Percentiles rank a stretch among this genome's conserved stretches.
These are phyloP conservation scores for Plagodis dolabraria DNA, from an alignment of 2,888 invertebrate genomes.

Conservation along the genomic window DNA sequence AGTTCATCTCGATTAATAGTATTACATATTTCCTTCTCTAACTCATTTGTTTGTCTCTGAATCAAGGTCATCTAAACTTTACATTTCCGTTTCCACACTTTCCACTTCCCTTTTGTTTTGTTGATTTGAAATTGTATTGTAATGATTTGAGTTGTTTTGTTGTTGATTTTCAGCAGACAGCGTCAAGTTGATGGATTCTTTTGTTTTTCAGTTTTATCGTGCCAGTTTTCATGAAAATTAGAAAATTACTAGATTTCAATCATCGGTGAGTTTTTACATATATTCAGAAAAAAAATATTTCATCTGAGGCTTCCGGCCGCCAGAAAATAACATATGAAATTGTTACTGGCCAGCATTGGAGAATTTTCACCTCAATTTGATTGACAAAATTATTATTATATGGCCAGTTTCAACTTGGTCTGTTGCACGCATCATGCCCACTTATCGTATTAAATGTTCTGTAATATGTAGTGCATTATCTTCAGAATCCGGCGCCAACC, in stretches of 20 bases:
- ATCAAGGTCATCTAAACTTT: neutral
- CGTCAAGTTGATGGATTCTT: slow-evolving; percentile 54
- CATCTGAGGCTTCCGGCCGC: slow-evolving; percentile 7
- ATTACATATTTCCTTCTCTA: too few relatives aligned
- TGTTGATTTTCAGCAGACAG: slow-evolving; percentile 55
- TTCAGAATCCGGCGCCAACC: too few relatives aligned
- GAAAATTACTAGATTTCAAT: slow-evolving; percentile 40
- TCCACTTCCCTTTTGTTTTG: slow-evolving; percentile 20
- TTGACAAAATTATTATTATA: neutral
- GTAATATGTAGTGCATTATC: too few relatives aligned
- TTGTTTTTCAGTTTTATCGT: slow-evolving; percentile 68
- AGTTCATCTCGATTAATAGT: too few relatives aligned
- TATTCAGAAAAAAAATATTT: slow-evolving; percentile 31
- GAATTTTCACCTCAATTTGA: slow-evolving; percentile 47
- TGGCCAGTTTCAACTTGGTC: neutral
- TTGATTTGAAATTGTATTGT: slow-evolving; percentile 22
- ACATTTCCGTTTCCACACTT: slow-evolving; percentile 13
- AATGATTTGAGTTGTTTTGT: slow-evolving; percentile 48
- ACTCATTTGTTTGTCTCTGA: too few relatives aligned
- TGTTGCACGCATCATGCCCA: too few relatives aligned
- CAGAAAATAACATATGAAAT: slow-evolving; percentile 13
- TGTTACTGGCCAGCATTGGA: slow-evolving; percentile 32
- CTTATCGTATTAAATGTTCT: too few relatives aligned
- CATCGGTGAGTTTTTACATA: slow-evolving; percentile 38
- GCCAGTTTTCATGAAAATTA: slow-evolving; percentile 63